phyloP scores from a whole-genome alignment of 2,888 invertebrate genomes.

The Plusia festucae region DNA sequence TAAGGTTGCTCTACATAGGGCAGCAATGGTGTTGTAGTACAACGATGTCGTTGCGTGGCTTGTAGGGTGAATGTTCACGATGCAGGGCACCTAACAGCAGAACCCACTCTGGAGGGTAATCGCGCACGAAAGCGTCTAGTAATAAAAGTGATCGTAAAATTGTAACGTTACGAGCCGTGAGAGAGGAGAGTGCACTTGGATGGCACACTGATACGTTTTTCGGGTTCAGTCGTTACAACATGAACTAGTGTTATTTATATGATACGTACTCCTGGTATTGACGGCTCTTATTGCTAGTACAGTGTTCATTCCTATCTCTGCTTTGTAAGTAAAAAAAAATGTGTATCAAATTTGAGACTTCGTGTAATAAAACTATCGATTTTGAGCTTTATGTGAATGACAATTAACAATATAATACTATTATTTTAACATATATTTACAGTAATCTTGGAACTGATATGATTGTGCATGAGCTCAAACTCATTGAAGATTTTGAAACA shows the following conservation, averaged over 20 bases:
- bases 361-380: background rate
- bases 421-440: too few relatives aligned
- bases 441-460: too few relatives aligned
- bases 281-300: conserved; percentile 55
- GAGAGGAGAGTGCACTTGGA: conserved; percentile 84
- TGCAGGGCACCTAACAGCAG: conserved; percentile 85
- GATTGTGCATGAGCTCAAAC: background rate
- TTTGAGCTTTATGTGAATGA: background rate
- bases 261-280: conserved; percentile 77
- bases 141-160: conserved; percentile 88
- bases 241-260: conserved; percentile 69
- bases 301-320: conserved; percentile 24
- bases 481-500: background rate
- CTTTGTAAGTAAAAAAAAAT: background rate
- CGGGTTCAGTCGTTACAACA: conserved; percentile 73
- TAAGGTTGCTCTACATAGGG: conserved; percentile 1
- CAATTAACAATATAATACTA: too few relatives aligned
- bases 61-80: conserved; percentile 71
- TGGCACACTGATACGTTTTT: conserved; percentile 86
- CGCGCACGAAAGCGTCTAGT: conserved; percentile 89
- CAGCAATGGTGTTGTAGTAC: conserved; percentile 69
- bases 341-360: background rate
- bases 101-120: conserved; percentile 89
- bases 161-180: conserved; percentile 87
- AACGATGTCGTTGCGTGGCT: conserved; percentile 59